These are phyloP conservation scores for Pluvianellus socialis DNA, from an alignment of 2,113 vertebrate species.

Conservation along the genomic window DNA sequence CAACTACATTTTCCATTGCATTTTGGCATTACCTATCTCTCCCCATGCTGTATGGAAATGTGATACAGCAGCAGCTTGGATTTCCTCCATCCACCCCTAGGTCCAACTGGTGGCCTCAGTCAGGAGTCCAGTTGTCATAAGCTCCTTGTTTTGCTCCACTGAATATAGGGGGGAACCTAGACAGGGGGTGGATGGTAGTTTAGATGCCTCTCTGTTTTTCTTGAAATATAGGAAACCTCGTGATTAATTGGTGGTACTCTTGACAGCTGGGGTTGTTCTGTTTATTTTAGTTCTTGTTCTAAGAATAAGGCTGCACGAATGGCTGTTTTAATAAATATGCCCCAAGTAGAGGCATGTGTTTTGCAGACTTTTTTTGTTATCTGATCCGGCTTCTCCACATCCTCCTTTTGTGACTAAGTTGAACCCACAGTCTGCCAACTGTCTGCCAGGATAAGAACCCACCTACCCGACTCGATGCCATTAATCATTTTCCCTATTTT, in stretches of 20 bases:
- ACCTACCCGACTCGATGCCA: not conserved
- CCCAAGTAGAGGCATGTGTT: conserved; percentile 10
- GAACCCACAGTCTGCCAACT: not conserved
- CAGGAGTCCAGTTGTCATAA: not conserved
- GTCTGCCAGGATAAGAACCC: conserved; percentile 7
- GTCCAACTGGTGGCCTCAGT: not conserved
- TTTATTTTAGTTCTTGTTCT: conserved; percentile 20
- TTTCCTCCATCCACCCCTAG: not conserved
- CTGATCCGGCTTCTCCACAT: not conserved
- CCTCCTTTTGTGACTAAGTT: conserved; percentile 39
- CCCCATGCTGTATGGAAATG: not conserved
- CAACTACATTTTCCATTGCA: not conserved
- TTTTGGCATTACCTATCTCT: not conserved
- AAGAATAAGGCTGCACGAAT: conserved; percentile 26
- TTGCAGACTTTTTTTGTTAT: conserved; percentile 18
- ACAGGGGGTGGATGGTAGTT: not conserved
- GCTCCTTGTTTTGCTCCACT: not conserved
- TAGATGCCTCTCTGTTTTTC: not conserved
- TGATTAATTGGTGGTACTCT: not conserved
- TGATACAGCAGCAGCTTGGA: not conserved
- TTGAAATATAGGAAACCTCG: not conserved
- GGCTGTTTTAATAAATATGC: conserved; percentile 20
- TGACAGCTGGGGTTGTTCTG: not conserved
- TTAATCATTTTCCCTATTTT: conserved; percentile 38
- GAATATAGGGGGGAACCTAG: not conserved